Percentiles rank a stretch among this genome's conserved stretches.
Evolutionary conservation across 2,113 vertebrate genomes (phyloP).

Genomic region (Ondatra zibethicus): DNA sequence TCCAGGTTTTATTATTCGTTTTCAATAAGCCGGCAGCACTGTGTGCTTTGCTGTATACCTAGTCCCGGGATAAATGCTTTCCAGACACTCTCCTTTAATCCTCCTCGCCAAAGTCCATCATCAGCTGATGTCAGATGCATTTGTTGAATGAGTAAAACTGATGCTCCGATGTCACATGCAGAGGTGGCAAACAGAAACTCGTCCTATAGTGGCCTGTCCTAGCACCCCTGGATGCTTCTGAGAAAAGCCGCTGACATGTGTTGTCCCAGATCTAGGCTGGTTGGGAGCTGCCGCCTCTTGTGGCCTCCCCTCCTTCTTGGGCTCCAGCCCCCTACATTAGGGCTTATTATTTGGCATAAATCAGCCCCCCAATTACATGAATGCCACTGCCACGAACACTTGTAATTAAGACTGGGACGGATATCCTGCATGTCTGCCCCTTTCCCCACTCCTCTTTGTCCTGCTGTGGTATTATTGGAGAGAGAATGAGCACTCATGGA

Average conservation of each 20-base stretch:
- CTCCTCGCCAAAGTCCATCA: background rate
- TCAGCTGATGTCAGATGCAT: background rate
- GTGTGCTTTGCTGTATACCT: background rate
- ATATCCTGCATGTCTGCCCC: conserved; percentile 76
- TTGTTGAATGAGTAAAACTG: background rate
- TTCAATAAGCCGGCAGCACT: background rate
- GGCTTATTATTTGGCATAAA: conserved; percentile 76
- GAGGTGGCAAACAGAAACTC: background rate
- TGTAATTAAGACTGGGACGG: conserved; percentile 82
- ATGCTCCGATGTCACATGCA: background rate
- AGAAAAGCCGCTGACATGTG: conserved; percentile 62
- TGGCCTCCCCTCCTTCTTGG: conserved; percentile 49
- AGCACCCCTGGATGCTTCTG: background rate
- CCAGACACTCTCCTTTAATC: background rate
- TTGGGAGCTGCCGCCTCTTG: background rate
- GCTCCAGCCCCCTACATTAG: conserved; percentile 70
- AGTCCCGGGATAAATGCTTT: background rate
- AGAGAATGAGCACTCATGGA: conserved; percentile 77
- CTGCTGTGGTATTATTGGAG: conserved; percentile 78
- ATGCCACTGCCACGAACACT: conserved; percentile 74
- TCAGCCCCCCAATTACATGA: conserved; percentile 78
- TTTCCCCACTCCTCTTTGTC: conserved; percentile 78
- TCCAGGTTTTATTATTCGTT: background rate
- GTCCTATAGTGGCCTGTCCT: background rate
- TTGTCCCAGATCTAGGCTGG: conserved; percentile 60